Base-by-base conservation (phyloP, 2,797 vertebrate genomes). In the Psittacula derbiana region DNA sequence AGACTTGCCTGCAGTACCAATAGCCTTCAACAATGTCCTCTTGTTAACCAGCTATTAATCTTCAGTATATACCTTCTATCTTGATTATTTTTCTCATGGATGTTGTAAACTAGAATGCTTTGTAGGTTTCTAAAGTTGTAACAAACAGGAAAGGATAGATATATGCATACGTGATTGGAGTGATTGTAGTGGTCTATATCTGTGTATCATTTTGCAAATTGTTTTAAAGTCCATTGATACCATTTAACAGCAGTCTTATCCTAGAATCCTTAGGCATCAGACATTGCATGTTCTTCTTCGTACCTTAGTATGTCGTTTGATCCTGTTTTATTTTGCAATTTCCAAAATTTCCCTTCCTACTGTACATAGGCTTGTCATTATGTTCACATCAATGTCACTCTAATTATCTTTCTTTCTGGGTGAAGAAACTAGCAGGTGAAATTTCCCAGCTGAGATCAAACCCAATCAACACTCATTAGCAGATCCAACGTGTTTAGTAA, bases 401-500 rank as follows among this genome's bases (percentile, higher is more conserved):
- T 62, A 70, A 79, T 71, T 88, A 71, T 82, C 91, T 94, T 95
- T 86, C 47, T 66, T 93, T 88, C 80, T 82, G 71, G 16, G 8
- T 75, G 53, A 95, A 85, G 66, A 80, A 86, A 86, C 11, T 30
- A 66, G 16, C 31, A 55, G 57, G 70, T 33, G 36, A 92, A 86
- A 70, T 83, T 87, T 90, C 40, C 33, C 62, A 83, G 46, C 40
- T 80, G 62, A 93, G 67, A 91, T 91, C 64, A 89, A 93, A 90
- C 36, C 5, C 2, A 80, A 73, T 72, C 66, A 89, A 85, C 46
- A 44, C 36, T 64, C 55, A 73, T 91, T 93, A 93, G 44, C 43
- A 86, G 60, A 92, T 65, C 70, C 30, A 15, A 17, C 3, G 4
- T 90, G 33, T 84, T 86, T 60, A 62, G 31, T 72, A 86, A 92